Evolutionary conservation across 1,140 invertebrate species (phyloP), one percentile per base, ranked within the genome.

Genomic region (Melitaea cinxia): DNA sequence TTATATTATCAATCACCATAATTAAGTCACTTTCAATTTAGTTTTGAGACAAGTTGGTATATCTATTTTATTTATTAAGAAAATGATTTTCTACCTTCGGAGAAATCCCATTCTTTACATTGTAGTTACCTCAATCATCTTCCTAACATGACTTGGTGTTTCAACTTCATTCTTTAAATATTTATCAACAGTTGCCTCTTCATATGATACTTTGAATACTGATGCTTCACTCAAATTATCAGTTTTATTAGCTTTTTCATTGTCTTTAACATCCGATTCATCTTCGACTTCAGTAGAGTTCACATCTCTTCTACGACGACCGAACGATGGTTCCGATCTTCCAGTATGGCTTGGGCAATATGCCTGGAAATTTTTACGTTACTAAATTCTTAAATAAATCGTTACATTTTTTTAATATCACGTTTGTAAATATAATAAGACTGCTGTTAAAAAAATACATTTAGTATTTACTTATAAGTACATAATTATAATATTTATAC

Each of bases 281-380:
- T 42, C 56, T 63, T 81, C 78, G 2, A 52, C 68, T 10, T 70
- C 75, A 2, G 82, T 91, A 42, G 86, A 85, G 68, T 94, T 94
- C 0, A 93, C 74, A 1, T 94, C 92, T 70, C 95, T 92, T 72
- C 94, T 91, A 37, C 94, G 92, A 17, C 95, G 93, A 0, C 96
- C 96, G 72, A 96, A 96, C 0, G 96, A 97, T 0, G 95, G 95
- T 69, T 96, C 96, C 26, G 94, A 96, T 58, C 96, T 91, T 10
- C 95, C 95, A 2, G 94, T 92, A 49, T 91, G 83, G 17, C 93
- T 94, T 1, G 95, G 95, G 81, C 96, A 97, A 76, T 96, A 96
- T 17, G 96, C 95, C 91, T 94, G 72, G 26, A 77, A 75, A 19
- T 19, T 9, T 45, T 45, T 4, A 9, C 0, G 0, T 4, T 7